Percentiles rank a stretch among this genome's conserved stretches.
phyloP scores from a whole-genome alignment of 2,888 invertebrate species.

The Odontomyia ornata region DNA sequence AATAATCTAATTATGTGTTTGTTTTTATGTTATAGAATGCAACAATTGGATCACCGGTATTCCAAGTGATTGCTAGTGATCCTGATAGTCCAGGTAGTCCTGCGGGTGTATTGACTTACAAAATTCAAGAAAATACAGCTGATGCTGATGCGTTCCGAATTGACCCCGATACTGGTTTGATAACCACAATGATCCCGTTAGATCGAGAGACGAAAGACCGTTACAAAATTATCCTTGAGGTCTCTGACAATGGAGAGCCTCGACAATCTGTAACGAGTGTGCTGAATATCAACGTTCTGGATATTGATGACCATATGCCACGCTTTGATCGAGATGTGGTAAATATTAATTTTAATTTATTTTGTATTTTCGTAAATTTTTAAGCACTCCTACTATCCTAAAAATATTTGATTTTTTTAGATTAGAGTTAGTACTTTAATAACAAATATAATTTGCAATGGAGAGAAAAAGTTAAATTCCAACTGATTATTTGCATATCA shows the following conservation, averaged over 20 bases:
- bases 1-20: background rate
- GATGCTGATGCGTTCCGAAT: slow-evolving; percentile 73
- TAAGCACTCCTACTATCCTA: no score
- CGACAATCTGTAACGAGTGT: slow-evolving; percentile 78
- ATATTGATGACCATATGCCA: slow-evolving; percentile 83
- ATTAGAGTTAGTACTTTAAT: no score
- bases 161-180: slow-evolving; percentile 74
- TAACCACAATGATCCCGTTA: slow-evolving; percentile 73
- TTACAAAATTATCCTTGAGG: slow-evolving; percentile 81
- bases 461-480: no score
- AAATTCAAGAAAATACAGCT: slow-evolving; percentile 74
- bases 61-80: slow-evolving; percentile 79
- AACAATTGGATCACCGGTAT: slow-evolving; percentile 76
- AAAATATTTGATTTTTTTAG: no score
- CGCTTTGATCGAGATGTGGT: slow-evolving; percentile 75
- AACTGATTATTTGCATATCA: no score
- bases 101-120: slow-evolving; percentile 76
- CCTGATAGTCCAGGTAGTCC: slow-evolving; percentile 81
- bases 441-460: no score
- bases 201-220: slow-evolving; percentile 79
- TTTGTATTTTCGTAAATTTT: no score
- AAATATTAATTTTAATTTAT: slow-evolving; percentile 56
- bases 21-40: slow-evolving; percentile 69
- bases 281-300: slow-evolving; percentile 73
- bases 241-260: slow-evolving; percentile 80